Conservation (phyloP, 2,797 vertebrate genomes). For the Onychomys torridus region DNA sequence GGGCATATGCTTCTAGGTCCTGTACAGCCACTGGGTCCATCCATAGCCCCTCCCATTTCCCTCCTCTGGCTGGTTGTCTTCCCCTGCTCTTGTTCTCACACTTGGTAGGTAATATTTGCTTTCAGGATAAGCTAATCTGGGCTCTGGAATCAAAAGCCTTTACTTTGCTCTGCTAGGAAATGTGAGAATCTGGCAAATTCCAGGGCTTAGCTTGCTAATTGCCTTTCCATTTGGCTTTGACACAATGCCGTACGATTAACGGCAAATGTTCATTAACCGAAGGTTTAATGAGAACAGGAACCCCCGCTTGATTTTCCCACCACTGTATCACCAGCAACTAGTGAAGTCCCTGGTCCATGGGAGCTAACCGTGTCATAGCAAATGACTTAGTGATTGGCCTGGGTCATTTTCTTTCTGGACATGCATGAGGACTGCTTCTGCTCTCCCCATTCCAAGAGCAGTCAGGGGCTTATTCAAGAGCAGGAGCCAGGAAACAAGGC, state of each 20-base stretch:
- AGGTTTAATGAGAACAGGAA: constrained; percentile 1
- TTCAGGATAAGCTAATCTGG: background rate
- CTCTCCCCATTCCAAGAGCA: background rate
- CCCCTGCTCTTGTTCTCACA: background rate
- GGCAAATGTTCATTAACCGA: constrained; percentile 1
- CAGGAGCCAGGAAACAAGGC: background rate
- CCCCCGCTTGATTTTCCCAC: background rate
- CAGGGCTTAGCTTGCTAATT: constrained; percentile 40
- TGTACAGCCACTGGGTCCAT: background rate
- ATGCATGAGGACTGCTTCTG: background rate
- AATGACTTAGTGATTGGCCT: background rate
- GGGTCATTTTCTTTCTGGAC: background rate
- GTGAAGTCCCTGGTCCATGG: background rate
- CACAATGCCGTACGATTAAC: constrained; percentile 9
- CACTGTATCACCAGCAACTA: background rate
- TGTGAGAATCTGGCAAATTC: constrained; percentile 54
- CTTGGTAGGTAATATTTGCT: constrained; percentile 11
- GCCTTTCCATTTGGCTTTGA: constrained; percentile 61
- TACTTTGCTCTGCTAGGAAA: background rate
- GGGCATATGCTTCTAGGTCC: constrained; percentile 4
- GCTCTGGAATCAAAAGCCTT: constrained; percentile 9
- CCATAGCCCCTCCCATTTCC: background rate
- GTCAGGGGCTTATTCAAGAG: background rate
- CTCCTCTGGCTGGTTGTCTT: background rate
- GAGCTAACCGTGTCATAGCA: background rate